phyloP scores from a whole-genome alignment of 2,888 invertebrate species.

The Atrina japonica region DNA sequence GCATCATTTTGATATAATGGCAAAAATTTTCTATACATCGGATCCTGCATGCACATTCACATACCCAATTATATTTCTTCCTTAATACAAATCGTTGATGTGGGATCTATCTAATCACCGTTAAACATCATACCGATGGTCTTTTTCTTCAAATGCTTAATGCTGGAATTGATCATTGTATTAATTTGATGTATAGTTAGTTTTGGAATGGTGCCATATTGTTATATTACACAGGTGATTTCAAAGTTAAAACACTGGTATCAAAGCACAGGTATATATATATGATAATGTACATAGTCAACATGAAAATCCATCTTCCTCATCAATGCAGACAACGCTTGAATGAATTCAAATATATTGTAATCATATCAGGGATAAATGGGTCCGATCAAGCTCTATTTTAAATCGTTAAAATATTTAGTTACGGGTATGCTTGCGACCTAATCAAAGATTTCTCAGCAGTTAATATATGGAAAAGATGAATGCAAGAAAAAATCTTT shows the following conservation, averaged over 20 bases:
- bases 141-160: background rate
- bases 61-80: too few species aligned
- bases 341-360: constrained; percentile 3
- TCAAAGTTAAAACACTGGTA: constrained; percentile 2
- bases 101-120: background rate
- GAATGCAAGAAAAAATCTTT: background rate
- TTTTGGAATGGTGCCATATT: background rate
- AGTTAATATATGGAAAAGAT: constrained; percentile 16
- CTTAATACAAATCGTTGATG: background rate
- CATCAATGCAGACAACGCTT: constrained; percentile 5
- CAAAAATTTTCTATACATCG: background rate
- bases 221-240: background rate
- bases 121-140: background rate
- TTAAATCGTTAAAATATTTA: background rate
- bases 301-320: constrained; percentile 3
- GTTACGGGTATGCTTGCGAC: background rate
- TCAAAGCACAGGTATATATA: too few species aligned
- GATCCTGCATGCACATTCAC: too few species aligned
- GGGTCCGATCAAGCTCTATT: constrained; percentile 10
- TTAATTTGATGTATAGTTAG: background rate
- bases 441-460: constrained; percentile 13
- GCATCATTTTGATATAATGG: constrained; percentile 8
- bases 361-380: background rate
- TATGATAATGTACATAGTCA: constrained; percentile 1
- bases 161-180: background rate